A percentile compares a stretch with the other conserved stretches of the same genome.
Conservation (phyloP, 1,140 invertebrate species). For the Drosophila ananassae region DNA sequence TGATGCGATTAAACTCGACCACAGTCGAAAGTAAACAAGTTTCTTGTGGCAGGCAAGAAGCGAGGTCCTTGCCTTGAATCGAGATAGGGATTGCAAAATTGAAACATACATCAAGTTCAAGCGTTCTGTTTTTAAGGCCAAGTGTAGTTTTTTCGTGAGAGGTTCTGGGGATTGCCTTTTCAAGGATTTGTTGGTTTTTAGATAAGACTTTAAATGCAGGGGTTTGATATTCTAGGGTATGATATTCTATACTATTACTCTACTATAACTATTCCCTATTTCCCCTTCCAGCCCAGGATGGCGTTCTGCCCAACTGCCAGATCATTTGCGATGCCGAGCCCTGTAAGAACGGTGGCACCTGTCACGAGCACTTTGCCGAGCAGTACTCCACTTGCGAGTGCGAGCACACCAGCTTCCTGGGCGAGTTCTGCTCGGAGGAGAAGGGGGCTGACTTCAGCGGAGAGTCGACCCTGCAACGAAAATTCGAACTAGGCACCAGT, state of each 20-base stretch:
- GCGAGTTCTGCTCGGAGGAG: slow-evolving; percentile 90
- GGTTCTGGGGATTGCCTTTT: not conserved
- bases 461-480: slow-evolving; percentile 91
- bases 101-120: slow-evolving; percentile 2
- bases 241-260: no score
- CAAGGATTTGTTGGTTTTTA: no score
- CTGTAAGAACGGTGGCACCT: slow-evolving; percentile 94
- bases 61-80: not conserved
- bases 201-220: no score
- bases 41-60: not conserved
- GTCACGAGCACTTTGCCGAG: slow-evolving; percentile 94
- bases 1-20: slow-evolving; percentile 60
- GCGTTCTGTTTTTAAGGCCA: not conserved
- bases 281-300: slow-evolving; percentile 82
- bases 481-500: slow-evolving; percentile 87
- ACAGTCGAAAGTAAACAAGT: slow-evolving; percentile 32
- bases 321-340: slow-evolving; percentile 95
- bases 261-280: not conserved
- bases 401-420: slow-evolving; percentile 94
- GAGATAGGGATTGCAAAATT: not conserved
- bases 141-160: not conserved
- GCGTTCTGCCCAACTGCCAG: slow-evolving; percentile 91
- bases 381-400: slow-evolving; percentile 94
- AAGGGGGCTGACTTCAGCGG: slow-evolving; percentile 95
- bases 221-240: no score